phyloP scores from a whole-genome alignment of 2,797 vertebrate genomes.

The Muscicapa striata region DNA sequence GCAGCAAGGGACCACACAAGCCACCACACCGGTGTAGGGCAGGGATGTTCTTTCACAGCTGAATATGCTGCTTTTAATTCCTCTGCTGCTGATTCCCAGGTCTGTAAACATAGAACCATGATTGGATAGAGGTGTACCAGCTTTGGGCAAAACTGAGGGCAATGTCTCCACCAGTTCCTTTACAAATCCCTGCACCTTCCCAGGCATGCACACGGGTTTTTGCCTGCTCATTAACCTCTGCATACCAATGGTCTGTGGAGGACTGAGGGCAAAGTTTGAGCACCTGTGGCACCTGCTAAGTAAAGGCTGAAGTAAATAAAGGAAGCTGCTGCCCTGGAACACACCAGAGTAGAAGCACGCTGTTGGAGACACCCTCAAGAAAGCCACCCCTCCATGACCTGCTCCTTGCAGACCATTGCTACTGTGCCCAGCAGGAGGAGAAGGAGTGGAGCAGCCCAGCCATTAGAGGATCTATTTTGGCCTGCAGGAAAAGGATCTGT shows the following conservation, averaged over 20 bases:
- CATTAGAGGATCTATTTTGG: background rate
- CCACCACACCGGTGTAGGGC: rapidly evolving
- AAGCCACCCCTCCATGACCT: rapidly evolving
- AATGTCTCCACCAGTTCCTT: background rate
- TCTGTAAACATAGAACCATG: background rate
- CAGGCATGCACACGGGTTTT: background rate
- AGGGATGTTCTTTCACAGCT: background rate
- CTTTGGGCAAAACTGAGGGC: background rate
- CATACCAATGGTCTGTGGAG: background rate
- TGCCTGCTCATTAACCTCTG: background rate
- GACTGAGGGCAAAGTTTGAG: background rate
- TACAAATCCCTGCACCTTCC: background rate
- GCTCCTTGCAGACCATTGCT: background rate
- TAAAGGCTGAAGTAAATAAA: background rate
- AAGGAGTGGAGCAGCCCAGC: background rate
- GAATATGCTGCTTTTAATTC: background rate
- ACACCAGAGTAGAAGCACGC: rapidly evolving
- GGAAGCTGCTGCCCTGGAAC: background rate
- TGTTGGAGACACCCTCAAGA: background rate
- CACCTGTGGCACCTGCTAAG: background rate
- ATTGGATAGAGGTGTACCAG: background rate
- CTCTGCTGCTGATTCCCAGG: background rate
- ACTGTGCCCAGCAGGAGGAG: rapidly evolving
- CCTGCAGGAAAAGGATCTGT: background rate
- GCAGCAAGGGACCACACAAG: background rate